Base-by-base conservation (phyloP, 2,113 vertebrate species). In the Acrocephalus kingi region DNA sequence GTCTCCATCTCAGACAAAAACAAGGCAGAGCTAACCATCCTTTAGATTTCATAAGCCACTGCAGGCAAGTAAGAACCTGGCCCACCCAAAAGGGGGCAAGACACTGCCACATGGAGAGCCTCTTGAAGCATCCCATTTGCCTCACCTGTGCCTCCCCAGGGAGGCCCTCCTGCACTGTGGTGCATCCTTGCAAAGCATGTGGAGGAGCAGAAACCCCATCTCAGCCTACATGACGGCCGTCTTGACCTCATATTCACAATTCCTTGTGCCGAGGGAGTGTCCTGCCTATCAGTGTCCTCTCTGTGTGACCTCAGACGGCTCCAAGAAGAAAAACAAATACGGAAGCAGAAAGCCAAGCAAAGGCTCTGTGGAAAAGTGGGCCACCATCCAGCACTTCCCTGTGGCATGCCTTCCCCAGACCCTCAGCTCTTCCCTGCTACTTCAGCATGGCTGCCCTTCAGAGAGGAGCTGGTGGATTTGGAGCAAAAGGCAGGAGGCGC, bases 201-300 rank as follows among this genome's bases (percentile, higher is more conserved):
- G 15, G 39, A 62, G 19, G 43, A 69, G 13, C 27, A 85, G 46
- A 67, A 88, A 30, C n/a, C 33, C 25, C 15, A 71, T 22, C 27
- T 55, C 39, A 45, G 30, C 68, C 84, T 69, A n/a, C 28, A 2
- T 1, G 23, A 55, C 8, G 27, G 46, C 24, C 0, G 0, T n/a
- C 59, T 43, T 81, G 76, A 84, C 49, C 35, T 84, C 76, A 35
- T 6, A 86, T 11, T 23, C 24, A 35, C 41, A 24, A 13, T 51
- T 73, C 28, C 28, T 78, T 9, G 6, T 11, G 27, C 35, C 19
- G 0, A 0, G 12, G 5, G 10, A 39, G 10, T 23, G 35, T 41
- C 67, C 21, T 76, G 54, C 46, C 27, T 46, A 24, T 17, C 0
- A 9, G 37, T 39, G 37, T 31, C 48, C 35, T 52, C 24, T 62